Evolutionary conservation across 2,113 vertebrate species (phyloP).

Genomic region (Cavia aperea): DNA sequence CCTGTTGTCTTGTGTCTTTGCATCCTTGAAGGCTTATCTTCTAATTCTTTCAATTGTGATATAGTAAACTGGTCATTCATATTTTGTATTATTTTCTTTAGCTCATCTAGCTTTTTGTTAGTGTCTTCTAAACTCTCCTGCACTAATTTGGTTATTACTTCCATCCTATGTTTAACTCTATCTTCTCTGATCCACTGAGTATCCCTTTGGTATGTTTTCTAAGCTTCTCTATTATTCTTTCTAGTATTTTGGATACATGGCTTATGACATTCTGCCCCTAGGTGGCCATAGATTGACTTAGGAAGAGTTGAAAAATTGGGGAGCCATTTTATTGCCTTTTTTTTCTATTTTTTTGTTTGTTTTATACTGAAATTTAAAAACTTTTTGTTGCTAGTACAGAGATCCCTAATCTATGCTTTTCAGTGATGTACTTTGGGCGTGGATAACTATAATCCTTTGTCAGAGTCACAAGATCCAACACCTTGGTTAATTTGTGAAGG

Average conservation of each 20-base stretch:
- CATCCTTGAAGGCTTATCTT: too few relatives aligned
- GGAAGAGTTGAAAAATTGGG: neutral
- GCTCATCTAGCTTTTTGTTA: too few relatives aligned
- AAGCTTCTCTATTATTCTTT: neutral
- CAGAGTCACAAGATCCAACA: neutral
- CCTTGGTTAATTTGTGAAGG: neutral
- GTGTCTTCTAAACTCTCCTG: too few relatives aligned
- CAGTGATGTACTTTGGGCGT: neutral
- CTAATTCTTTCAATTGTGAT: too few relatives aligned
- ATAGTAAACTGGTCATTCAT: too few relatives aligned
- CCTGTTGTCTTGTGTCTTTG: too few relatives aligned
- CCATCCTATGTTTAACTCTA: neutral
- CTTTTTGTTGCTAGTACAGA: neutral
- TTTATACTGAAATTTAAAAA: neutral
- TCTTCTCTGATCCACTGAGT: neutral
- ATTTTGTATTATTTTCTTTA: too few relatives aligned
- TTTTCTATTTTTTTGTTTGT: neutral
- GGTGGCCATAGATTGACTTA: neutral
- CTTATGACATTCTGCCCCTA: neutral
- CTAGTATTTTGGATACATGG: neutral
- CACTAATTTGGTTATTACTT: too few relatives aligned
- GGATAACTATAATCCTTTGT: neutral
- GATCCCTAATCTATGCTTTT: neutral
- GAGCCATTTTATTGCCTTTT: neutral
- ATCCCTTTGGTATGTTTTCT: neutral